Percentiles rank a stretch among this genome's conserved stretches.
phyloP scores from a whole-genome alignment of 2,797 vertebrate species.

The Knipowitschia caucasica region DNA sequence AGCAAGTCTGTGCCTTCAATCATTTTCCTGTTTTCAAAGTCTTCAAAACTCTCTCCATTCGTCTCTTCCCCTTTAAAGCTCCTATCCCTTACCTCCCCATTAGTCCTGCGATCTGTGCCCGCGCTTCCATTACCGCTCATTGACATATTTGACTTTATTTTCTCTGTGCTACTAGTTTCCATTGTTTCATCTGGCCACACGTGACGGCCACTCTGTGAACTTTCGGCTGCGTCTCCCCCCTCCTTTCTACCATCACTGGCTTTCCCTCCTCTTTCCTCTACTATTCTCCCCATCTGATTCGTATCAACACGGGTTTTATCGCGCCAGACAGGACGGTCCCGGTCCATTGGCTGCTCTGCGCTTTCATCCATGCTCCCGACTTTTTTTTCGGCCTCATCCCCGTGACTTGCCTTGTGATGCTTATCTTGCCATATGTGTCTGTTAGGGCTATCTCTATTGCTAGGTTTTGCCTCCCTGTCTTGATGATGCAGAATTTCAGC shows the following conservation, averaged over 20 bases:
- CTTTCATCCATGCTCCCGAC: not conserved
- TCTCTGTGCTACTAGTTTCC: conserved; percentile 38
- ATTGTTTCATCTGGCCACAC: conserved; percentile 36
- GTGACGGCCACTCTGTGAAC: conserved; percentile 24
- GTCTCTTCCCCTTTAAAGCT: conserved; percentile 36
- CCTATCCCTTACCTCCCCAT: conserved; percentile 45
- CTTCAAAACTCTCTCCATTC: conserved; percentile 50
- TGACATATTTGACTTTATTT: conserved; percentile 51
- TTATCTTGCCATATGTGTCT: conserved; percentile 15
- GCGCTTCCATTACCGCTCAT: conserved; percentile 31
- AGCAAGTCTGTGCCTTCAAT: conserved; percentile 49
- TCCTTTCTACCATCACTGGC: conserved; percentile 1
- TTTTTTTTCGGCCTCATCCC: not conserved
- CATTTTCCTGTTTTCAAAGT: conserved; percentile 36
- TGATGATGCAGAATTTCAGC: conserved; percentile 18
- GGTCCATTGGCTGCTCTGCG: not conserved
- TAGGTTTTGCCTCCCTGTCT: conserved; percentile 20
- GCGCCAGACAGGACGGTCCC: conserved; percentile 7
- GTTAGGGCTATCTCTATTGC: conserved; percentile 25
- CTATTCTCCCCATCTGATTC: conserved; percentile 9
- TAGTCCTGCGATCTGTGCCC: conserved; percentile 40
- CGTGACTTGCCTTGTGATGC: not conserved
- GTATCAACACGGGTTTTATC: conserved; percentile 5
- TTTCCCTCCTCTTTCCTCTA: not conserved
- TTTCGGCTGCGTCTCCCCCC: conserved; percentile 20